phyloP scores from a whole-genome alignment of 1,140 invertebrate genomes.

The Papilio helenus region DNA sequence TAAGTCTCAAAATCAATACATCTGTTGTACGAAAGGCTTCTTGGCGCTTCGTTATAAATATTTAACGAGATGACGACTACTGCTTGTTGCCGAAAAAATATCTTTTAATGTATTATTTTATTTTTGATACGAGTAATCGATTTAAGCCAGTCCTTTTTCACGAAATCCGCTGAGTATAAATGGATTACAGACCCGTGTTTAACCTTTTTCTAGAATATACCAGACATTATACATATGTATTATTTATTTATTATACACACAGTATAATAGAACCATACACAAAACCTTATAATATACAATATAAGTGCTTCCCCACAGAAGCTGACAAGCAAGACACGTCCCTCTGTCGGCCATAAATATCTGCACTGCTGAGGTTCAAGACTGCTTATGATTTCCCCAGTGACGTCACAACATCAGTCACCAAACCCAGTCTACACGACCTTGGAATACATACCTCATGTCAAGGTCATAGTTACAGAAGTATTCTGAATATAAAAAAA shows the following conservation, averaged over 20 bases:
- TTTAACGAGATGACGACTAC: slow-evolving; percentile 64
- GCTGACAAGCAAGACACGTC: neutral
- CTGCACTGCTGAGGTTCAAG: slow-evolving; percentile 47
- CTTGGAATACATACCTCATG: slow-evolving; percentile 23
- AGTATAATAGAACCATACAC: neutral
- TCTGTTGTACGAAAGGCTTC: slow-evolving; percentile 66
- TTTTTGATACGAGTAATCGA: slow-evolving; percentile 50
- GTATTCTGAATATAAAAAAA: neutral
- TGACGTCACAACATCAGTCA: slow-evolving; percentile 50
- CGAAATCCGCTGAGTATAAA: neutral
- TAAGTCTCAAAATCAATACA: slow-evolving; percentile 77
- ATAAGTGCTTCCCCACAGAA: neutral
- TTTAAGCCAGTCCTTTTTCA: slow-evolving; percentile 38
- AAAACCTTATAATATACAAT: neutral
- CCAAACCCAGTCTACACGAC: slow-evolving; percentile 38
- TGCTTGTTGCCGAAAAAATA: slow-evolving; percentile 51
- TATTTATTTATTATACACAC: too few species aligned
- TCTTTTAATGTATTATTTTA: slow-evolving; percentile 44
- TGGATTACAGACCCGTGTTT: neutral
- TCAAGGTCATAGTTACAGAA: slow-evolving; percentile 40
- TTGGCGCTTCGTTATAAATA: slow-evolving; percentile 71
- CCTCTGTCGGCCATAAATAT: slow-evolving; percentile 62
- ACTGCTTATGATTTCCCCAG: slow-evolving; percentile 68
- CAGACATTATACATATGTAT: too few species aligned
- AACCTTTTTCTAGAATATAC: neutral